phyloP scores from a whole-genome alignment of 1,140 invertebrate species.

The Tetragonula clypearis region DNA sequence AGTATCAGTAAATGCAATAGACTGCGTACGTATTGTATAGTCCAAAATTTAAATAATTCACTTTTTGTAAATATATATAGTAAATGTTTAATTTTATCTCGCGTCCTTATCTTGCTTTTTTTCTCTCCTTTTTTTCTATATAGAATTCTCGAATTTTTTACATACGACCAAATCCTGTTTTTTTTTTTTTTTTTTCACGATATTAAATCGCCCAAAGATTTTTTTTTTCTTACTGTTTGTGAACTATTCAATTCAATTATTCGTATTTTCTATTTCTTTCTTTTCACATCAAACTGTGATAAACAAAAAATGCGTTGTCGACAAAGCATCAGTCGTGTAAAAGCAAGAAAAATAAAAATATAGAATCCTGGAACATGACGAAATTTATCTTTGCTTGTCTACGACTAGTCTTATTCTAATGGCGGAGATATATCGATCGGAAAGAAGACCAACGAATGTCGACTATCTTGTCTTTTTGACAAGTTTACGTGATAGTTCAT shows the following conservation, averaged over 20 bases:
- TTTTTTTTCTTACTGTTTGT: background rate
- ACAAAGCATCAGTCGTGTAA: background rate
- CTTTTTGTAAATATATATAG: too few species aligned
- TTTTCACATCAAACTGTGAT: background rate
- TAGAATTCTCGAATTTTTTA: too few species aligned
- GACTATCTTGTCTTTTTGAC: background rate
- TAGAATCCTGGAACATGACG: background rate
- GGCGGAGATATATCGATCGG: conserved; percentile 41
- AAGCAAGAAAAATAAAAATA: background rate
- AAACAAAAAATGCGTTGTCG: background rate
- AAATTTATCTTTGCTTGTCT: conserved; percentile 17
- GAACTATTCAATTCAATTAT: background rate
- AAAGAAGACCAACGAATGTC: conserved; percentile 38
- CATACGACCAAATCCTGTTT: too few species aligned
- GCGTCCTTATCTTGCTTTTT: too few species aligned
- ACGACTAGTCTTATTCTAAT: conserved; percentile 26
- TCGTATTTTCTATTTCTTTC: background rate
- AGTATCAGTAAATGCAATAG: too few species aligned
- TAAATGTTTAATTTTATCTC: too few species aligned
- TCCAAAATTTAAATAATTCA: too few species aligned
- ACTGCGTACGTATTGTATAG: too few species aligned
- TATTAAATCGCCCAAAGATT: background rate
- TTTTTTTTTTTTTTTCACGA: too few species aligned
- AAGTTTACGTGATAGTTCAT: background rate
- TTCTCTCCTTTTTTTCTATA: too few species aligned